Evolutionary conservation across 2,797 vertebrate genomes (phyloP), one percentile per base, ranked within the genome.

Genomic region (Acipenser ruthenus): DNA sequence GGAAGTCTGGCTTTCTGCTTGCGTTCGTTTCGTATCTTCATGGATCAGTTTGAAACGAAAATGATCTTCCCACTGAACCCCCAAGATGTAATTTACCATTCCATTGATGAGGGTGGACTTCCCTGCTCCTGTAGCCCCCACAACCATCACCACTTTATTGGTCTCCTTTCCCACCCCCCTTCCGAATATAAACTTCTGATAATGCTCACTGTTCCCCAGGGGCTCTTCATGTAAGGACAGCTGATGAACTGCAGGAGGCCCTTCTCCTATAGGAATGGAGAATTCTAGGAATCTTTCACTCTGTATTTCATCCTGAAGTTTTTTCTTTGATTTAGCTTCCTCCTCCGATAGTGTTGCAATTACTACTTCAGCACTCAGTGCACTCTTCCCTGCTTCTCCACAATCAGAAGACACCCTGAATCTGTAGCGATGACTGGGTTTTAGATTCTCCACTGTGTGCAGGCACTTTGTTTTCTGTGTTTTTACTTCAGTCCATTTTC

Each of bases 31-130:
- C 48, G 52, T 63, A 47, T 52, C 64, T 2, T 82, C 83, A 50
- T 70, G 1, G 6, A 82, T 49, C n/a, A 83, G 53, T 4, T 66
- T 69, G 3, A 85, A 74, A 6, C 82, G 62, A 7, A 51, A 66
- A 0, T 13, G 0, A 55, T 82, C 77, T 1, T 68, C 10, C 79
- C 80, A 83, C 1, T 76, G 0, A 0, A 83, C 74, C n/a, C 82
- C 78, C 48, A 78, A n/a, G 7, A 84, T 75, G 73, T 70, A 75
- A 52, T 75, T 75, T 50, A 72, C 67, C 69, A 75, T 69, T 7
- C 68, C 62, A 37, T 74, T 72, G 15, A 74, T 72, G 18, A 74
- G 68, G n/a, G 70, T 74, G 48, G 50, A 68, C 53, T 74, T 74
- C 8, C 73, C 73, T 61, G 73, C 67, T 3, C 73, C 73, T 7